phyloP scores from a whole-genome alignment of 2,113 vertebrate genomes.

The Marmota monax region DNA sequence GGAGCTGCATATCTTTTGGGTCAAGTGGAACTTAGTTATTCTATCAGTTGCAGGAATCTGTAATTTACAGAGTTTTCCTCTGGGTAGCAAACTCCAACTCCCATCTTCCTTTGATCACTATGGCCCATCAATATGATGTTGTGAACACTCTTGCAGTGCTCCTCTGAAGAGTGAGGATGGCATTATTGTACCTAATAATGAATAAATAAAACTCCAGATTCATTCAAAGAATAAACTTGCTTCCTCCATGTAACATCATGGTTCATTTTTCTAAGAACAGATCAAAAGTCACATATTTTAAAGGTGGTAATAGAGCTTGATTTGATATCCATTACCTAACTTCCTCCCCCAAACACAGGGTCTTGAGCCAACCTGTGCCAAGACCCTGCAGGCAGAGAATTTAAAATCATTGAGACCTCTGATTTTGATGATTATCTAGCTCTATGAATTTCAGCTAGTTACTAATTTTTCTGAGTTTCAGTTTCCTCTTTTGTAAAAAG shows the following conservation, averaged over 20 bases:
- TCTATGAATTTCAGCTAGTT: conserved; percentile 31
- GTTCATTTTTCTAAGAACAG: background rate
- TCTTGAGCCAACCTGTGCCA: background rate
- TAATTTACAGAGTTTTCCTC: background rate
- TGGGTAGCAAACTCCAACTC: background rate
- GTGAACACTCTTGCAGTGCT: background rate
- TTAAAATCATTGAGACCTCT: conserved; percentile 24
- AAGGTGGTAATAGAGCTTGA: background rate
- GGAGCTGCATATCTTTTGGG: background rate
- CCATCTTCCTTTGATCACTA: background rate
- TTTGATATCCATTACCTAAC: background rate
- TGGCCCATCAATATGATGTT: background rate
- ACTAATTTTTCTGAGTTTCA: background rate
- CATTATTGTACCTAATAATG: background rate
- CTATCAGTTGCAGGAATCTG: background rate
- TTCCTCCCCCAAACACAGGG: background rate
- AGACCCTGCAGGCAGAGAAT: background rate
- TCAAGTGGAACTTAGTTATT: background rate
- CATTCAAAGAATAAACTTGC: background rate
- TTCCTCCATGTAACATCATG: background rate
- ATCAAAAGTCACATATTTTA: background rate
- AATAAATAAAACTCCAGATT: background rate
- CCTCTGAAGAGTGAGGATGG: background rate
- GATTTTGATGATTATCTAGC: background rate
- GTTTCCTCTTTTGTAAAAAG: conserved; percentile 11